Evolutionary conservation across 2,113 vertebrate genomes (phyloP), one percentile per base, ranked within the genome.

Genomic region (Rhipidura dahli): DNA sequence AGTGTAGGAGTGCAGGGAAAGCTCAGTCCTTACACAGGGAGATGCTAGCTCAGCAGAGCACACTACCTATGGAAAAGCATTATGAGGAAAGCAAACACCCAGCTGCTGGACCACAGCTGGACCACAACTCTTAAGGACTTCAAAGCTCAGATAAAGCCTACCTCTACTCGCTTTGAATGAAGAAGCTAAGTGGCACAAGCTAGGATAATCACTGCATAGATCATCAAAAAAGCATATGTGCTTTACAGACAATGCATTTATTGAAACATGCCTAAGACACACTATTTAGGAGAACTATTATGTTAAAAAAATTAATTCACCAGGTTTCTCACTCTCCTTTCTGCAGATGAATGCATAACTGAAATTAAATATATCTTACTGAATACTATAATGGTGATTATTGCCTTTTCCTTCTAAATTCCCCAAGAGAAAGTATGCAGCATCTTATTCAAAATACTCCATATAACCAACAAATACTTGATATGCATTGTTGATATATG

Each of bases 221-320:
- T 53, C 28, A 61, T 27, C 40, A 53, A 49, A 60, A 17, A 86
- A 51, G 17, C 27, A n/a, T 31, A 59, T 20, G 35, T 50, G 39
- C 23, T 68, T 70, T 57, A 87, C 27, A 84, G n/a, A 81, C 66
- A 91, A 53, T 37, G 23, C 10, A 82, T 66, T 90, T 85, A 71
- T 30, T 68, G 56, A 70, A 85, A 75, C 5, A 7, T 60, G 15
- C 27, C 73, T 40, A 90, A 72, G 19, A 45, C 28, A 56, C 0
- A 53, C 15, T 37, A 50, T 69, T 64, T 54, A 77, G 17, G 60
- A 64, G 7, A 63, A 83, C 27, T 56, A 30, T 21, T 35, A 18
- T 2, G 37, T 31, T 39, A 22, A 51, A 69, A 64, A 22, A 4
- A 1, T 17, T 47, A 37, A 60, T 80, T 86, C 47, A 64, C 15